Conservation (phyloP, 2,888 invertebrate genomes). For the Abrostola triplasia region DNA sequence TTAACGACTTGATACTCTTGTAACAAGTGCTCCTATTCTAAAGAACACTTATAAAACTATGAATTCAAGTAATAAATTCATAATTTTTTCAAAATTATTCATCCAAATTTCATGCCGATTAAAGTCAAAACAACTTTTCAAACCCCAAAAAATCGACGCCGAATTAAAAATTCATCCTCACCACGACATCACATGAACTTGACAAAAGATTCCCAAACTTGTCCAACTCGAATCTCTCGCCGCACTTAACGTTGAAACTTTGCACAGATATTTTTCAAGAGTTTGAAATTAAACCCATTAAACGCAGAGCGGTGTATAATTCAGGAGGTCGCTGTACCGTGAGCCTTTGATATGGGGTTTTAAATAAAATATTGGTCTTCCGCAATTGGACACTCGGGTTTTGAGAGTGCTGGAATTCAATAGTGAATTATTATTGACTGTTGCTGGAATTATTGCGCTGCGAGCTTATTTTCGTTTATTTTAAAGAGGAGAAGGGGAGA, state of each 20-base stretch:
- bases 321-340: conserved; percentile 66
- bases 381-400: conserved; percentile 50
- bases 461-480: neutral
- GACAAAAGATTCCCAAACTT: conserved; percentile 56
- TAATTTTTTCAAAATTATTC: neutral
- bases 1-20: too few relatives aligned
- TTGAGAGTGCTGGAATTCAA: conserved; percentile 28
- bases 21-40: neutral
- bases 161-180: conserved; percentile 66
- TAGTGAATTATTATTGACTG: conserved; percentile 38
- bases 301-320: conserved; percentile 74
- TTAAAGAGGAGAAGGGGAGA: neutral
- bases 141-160: conserved; percentile 34
- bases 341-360: conserved; percentile 68
- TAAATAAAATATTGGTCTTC: conserved; percentile 73
- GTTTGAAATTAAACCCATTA: conserved; percentile 78
- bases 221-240: conserved; percentile 57
- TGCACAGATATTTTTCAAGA: conserved; percentile 74
- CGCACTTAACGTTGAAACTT: conserved; percentile 67
- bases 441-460: conserved; percentile 1
- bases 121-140: conserved; percentile 4
- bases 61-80: too few relatives aligned
- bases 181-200: conserved; percentile 62
- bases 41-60: too few relatives aligned
- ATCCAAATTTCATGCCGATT: neutral